Evolutionary conservation across 1,140 invertebrate species (phyloP).

Genomic region (Eupristina koningsbergeri): DNA sequence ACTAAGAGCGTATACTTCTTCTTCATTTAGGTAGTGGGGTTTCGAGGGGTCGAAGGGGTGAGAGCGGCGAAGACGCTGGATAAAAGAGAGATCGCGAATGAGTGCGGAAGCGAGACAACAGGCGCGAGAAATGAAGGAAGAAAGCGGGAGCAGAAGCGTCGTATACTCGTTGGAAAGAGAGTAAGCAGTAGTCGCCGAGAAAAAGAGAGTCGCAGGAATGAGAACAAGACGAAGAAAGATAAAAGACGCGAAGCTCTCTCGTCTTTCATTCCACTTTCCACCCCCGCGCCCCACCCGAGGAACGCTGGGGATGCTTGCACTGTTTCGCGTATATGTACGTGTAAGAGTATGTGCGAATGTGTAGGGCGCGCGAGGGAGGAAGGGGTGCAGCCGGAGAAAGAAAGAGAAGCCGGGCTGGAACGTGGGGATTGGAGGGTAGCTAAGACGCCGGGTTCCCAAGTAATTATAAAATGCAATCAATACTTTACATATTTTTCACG

Average conservation of each 20-base stretch:
- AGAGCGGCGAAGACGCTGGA: conserved; percentile 34
- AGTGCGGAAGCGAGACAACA: neutral
- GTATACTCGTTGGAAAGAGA: conserved; percentile 22
- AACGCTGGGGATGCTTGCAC: conserved; percentile 4
- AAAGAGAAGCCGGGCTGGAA: conserved; percentile 45
- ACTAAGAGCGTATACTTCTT: conserved; percentile 53
- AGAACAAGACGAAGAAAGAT: conserved; percentile 55
- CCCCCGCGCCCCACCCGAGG: neutral
- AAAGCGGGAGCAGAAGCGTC: conserved; percentile 9
- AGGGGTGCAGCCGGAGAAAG: conserved; percentile 61
- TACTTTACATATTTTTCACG: conserved; percentile 75
- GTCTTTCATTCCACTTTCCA: neutral
- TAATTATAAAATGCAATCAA: conserved; percentile 76
- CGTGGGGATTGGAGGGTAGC: conserved; percentile 59
- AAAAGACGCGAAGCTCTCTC: conserved; percentile 52
- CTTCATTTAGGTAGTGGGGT: conserved; percentile 51
- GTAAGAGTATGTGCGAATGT: neutral
- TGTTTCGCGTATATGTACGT: neutral
- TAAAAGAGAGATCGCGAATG: conserved; percentile 45
- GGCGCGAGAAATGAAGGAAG: neutral
- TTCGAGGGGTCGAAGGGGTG: conserved; percentile 18
- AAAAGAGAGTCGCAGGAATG: conserved; percentile 41
- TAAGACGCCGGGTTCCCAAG: conserved; percentile 73
- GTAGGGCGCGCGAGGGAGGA: conserved; percentile 50
- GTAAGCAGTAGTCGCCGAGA: conserved; percentile 25